A percentile compares a stretch with the other conserved stretches of the same genome.
These are phyloP conservation scores for Toxonevra muliebris DNA, from an alignment of 2,888 invertebrate species.

Conservation along the genomic window DNA sequence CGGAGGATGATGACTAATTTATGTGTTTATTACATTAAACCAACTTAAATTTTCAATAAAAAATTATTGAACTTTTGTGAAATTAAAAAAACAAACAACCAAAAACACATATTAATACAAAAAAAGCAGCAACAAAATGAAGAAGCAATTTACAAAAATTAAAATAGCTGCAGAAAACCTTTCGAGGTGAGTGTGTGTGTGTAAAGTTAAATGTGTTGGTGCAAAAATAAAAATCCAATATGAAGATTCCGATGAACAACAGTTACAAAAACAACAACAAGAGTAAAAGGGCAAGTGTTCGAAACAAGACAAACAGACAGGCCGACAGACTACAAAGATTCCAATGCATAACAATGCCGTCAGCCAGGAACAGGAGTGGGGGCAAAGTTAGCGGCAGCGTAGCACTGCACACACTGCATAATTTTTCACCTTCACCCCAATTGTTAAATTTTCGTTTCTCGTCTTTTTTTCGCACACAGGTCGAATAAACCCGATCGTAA, in stretches of 20 bases:
- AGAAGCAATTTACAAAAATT: constrained; percentile 65
- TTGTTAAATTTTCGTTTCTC: background rate
- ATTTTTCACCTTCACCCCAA: background rate
- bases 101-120: no score
- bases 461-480: constrained; percentile 32
- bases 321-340: constrained; percentile 1
- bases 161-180: constrained; percentile 65
- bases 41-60: constrained; percentile 17
- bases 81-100: background rate
- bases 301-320: constrained; percentile 5
- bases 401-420: no score
- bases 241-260: background rate
- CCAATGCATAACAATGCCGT: background rate
- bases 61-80: constrained; percentile 30
- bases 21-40: constrained; percentile 37
- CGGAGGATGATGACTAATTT: constrained; percentile 49
- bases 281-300: constrained; percentile 2
- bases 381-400: no score
- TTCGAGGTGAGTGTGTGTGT: constrained; percentile 53
- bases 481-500: constrained; percentile 53
- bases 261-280: constrained; percentile 40
- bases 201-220: background rate
- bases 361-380: background rate
- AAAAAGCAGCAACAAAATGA: constrained; percentile 53
- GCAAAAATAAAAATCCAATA: background rate